phyloP scores from a whole-genome alignment of 2,888 invertebrate species.

The Cheilosia grossa region DNA sequence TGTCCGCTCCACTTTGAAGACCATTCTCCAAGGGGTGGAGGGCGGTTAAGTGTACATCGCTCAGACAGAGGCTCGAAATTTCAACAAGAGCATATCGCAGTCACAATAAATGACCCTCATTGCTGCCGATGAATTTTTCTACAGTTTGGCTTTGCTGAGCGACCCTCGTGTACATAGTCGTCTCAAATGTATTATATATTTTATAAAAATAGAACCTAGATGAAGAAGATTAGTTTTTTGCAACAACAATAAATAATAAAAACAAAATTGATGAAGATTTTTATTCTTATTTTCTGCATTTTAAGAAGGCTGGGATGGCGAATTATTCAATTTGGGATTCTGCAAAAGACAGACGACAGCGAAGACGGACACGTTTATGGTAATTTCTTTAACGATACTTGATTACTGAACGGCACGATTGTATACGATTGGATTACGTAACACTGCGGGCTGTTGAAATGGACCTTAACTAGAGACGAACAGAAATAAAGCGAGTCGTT shows the following conservation, averaged over 20 bases:
- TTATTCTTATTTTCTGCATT: slow-evolving; percentile 33
- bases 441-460: slow-evolving; percentile 29
- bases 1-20: slow-evolving; percentile 18
- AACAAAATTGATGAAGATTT: slow-evolving; percentile 37
- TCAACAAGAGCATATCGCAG: slow-evolving; percentile 45
- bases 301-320: slow-evolving; percentile 30
- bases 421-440: slow-evolving; percentile 61
- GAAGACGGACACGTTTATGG: slow-evolving; percentile 57
- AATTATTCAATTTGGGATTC: slow-evolving; percentile 69
- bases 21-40: not conserved
- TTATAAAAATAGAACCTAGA: slow-evolving; percentile 30
- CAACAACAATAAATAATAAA: slow-evolving; percentile 17
- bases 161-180: not conserved
- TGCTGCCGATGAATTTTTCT: slow-evolving; percentile 9
- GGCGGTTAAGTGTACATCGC: slow-evolving; percentile 1
- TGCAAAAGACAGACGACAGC: slow-evolving; percentile 40
- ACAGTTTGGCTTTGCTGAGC: not conserved
- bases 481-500: slow-evolving; percentile 1
- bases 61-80: not conserved
- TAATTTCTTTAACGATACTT: slow-evolving; percentile 69
- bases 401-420: slow-evolving; percentile 52
- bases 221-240: slow-evolving; percentile 16
- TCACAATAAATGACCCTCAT: slow-evolving; percentile 50
- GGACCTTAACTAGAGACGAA: slow-evolving; percentile 9
- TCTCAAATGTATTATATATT: not conserved